Evolutionary conservation across 2,797 vertebrate genomes (phyloP), one percentile per base, ranked within the genome.

Genomic region (Rousettus madagascariensis): DNA sequence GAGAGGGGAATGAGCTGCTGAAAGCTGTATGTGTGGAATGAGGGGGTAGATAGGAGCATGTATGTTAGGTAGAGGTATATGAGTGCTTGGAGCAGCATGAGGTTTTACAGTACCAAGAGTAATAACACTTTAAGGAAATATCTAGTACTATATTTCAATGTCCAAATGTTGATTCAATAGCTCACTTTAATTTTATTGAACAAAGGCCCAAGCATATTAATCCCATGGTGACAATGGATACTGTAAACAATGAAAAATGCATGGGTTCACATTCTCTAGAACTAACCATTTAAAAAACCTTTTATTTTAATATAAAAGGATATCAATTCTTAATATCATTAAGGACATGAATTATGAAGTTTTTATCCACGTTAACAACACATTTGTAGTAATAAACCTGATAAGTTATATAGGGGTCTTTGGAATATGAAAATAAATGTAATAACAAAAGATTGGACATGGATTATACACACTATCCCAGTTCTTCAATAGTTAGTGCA

Each of bases 371-470:
- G 43, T 65, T 68, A 77, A 80, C 20, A 75, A 55, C 7, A 57
- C 30, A 11, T 68, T 38, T 55, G 20, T 55, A 65, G 57, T 30
- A 7, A 8, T 41, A 86, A 71, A 26, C 4, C 1, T 55, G 51
- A 13, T 46, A 61, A 93, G 30, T 91, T 91, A 68, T 46, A 75
- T 43, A 59, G 87, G 1, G 6, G 7, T 57, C 20, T 79, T 80
- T 86, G 33, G 28, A 86, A 53, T 61, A 46, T 79, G 17, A 92
- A 88, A 91, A 83, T 92, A 92, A 94, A 68, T 88, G 0, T 61
- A 80, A 38, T 68, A 17, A 10, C 11, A 49, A 87, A 92, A 86
- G 5, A n/a, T 19, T 22, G 0, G 2, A 11, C 53, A 30, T 22
- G 16, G 24, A 8, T 88, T 77, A 38, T n/a, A 63, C 5, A 38